Percentiles rank a stretch among this genome's conserved stretches.
These are phyloP conservation scores for Lepeophtheirus salmonis DNA, from an alignment of 1,140 invertebrate genomes.

Conservation along the genomic window DNA sequence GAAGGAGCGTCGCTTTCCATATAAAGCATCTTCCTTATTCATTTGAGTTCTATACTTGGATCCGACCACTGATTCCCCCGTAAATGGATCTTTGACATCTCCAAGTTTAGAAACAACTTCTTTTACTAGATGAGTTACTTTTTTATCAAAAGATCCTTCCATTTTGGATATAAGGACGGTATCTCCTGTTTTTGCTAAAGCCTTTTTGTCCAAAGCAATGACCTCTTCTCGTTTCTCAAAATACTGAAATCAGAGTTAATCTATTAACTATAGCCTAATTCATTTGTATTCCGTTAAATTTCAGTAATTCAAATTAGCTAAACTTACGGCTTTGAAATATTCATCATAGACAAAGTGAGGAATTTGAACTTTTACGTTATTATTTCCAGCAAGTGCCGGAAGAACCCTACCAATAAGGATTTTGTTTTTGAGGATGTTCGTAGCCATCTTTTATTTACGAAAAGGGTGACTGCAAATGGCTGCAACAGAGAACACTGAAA, in stretches of 20 bases:
- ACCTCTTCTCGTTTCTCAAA: neutral
- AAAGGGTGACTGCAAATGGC: no score
- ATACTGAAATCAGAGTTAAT: neutral
- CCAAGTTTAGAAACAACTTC: neutral
- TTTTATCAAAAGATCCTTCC: neutral
- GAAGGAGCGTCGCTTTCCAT: neutral
- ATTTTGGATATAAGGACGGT: neutral
- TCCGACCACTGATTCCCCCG: neutral
- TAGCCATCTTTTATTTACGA: no score
- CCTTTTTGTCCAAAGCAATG: neutral
- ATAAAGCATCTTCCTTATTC: neutral
- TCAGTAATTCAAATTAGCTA: neutral
- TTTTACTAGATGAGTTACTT: neutral
- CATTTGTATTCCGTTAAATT: neutral
- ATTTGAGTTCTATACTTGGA: neutral
- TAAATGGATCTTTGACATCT: neutral
- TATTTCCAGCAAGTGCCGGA: neutral
- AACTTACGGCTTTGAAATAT: neutral
- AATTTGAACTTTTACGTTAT: neutral
- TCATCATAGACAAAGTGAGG: neutral
- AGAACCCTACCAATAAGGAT: neutral
- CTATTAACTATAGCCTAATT: neutral
- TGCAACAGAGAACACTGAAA: no score
- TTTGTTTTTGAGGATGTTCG: neutral
- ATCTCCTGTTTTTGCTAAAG: neutral